Base-by-base conservation (phyloP, 2,797 vertebrate genomes). In the Eremophila alpestris region DNA sequence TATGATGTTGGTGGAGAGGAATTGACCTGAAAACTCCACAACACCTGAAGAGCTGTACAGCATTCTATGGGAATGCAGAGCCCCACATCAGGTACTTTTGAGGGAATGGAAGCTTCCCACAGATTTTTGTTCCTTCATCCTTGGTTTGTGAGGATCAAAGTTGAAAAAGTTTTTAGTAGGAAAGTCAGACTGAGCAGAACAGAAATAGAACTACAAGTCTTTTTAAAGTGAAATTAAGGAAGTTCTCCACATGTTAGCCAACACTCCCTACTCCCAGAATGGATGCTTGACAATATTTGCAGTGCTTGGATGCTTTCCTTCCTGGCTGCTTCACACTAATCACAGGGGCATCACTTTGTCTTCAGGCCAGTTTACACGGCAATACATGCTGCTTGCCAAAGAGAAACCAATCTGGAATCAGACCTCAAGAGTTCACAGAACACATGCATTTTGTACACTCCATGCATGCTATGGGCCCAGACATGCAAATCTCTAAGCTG, bases 321-420 rank as follows among this genome's bases (percentile, higher is more conserved):
- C 46, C 41, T 34, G 65, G 41, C 46, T 41, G 27, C 60, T 52
- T 54, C 52, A 77, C 71, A 64, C 40, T n/a, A 45, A 26, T 34
- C 58, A 59, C 24, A 71, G 56, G 10, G 73, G 26, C 43, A 80
- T 52, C 36, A n/a, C 49, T 23, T 82, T 76, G 79, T 74, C 52
- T 81, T 64, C 55, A 40, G 45, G 58, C 45, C 75, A 30, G 51
- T 63, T 87, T 83, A 83, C 17, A 21, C 14, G 91, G 92, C 92
- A 94, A 94, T 18, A 90, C 91, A 90, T 87, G 94, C 94, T 94
- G 74, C 85, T 93, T 89, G 85, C 95, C 87, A 70, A 71, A 87
- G 73, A 83, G 54, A 83, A 73, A 32, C 16, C 77, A 67, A 3
- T 65, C 56, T 14, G 4, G 54, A 78, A 78, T 41, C 13, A 62